Base-by-base conservation (phyloP, 1,140 invertebrate species). In the Achroia grisella region DNA sequence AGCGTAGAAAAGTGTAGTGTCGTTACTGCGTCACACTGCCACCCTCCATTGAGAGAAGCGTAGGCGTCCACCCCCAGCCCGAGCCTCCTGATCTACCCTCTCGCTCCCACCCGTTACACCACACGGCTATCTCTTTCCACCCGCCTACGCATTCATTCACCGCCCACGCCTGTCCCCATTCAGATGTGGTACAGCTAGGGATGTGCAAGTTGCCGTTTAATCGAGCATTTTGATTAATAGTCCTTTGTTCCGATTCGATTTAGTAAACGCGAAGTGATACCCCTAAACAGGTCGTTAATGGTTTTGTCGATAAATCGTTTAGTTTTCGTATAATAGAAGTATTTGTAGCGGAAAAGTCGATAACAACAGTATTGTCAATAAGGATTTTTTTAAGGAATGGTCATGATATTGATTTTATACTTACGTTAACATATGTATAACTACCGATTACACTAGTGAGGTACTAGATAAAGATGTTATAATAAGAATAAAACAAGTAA, bases 131-230 rank as follows among this genome's bases (percentile, higher is more conserved):
- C 56, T 27, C 40, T 27, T 12, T 45, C 41, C 15, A 11, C 33
- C 41, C 62, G 52, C 60, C 69, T 54, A 72, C 68, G 62, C 62
- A 29, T 50, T 42, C 69, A 65, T 67, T 70, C 39, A 62, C 34
- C 64, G 44, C 71, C 69, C 56, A 72, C 69, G 59, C 55, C n/a
- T 17, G 39, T 23, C 45, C 48, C 48, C 63, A 68, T 71, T 74
- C 66, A 71, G 35, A 33, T 35, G 39, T 48, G 47, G 48, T 52
- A 34, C 28, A n/a, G 39, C 34, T 45, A 58, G 55, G 43, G 59
- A 54, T 54, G 54, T 52, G 33, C 44, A n/a, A 29, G 2, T 39
- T 35, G 34, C 39, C 45, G 48, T 34, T 34, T 49, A 35, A 47
- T 23, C 11, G 55, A 32, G 27, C 17, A 32, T 54, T 51, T 52